These are phyloP conservation scores for Stegostoma tigrinum DNA, from an alignment of 2,113 vertebrate species.

Conservation along the genomic window DNA sequence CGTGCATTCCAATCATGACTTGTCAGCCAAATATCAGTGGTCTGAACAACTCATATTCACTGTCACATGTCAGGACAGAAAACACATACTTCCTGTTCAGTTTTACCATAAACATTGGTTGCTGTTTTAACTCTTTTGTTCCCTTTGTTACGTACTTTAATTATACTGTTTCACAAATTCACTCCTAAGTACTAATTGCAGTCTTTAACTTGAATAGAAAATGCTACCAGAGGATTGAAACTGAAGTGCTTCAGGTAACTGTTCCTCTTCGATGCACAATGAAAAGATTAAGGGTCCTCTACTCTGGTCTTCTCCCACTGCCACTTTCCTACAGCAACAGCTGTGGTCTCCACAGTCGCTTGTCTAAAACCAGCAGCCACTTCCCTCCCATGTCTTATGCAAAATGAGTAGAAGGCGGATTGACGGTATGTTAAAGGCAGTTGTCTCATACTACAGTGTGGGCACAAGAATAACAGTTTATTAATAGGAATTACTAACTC, in stretches of 20 bases:
- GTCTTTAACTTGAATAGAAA: background rate
- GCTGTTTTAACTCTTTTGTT: conserved; percentile 25
- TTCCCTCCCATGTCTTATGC: background rate
- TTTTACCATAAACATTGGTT: background rate
- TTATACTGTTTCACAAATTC: background rate
- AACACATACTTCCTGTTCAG: background rate
- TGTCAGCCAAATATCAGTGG: conserved; percentile 15
- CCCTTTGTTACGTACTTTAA: background rate
- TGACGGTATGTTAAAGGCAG: background rate
- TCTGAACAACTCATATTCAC: background rate
- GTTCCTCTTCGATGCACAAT: background rate
- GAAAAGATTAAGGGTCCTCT: background rate
- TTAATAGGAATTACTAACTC: background rate
- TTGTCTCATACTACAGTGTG: too few species aligned
- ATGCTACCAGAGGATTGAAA: background rate
- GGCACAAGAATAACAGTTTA: background rate
- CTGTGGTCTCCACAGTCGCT: background rate
- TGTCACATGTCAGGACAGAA: conserved; percentile 15
- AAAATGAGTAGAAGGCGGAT: background rate
- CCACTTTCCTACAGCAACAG: background rate
- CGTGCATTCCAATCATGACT: background rate
- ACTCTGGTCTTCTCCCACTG: background rate
- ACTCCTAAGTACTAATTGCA: background rate
- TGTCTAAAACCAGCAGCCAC: background rate
- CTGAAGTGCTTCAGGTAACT: background rate